Percentiles rank a stretch among this genome's conserved stretches.
Evolutionary conservation across 2,797 vertebrate genomes (phyloP).

Genomic region (Xiphophorus birchmanni): DNA sequence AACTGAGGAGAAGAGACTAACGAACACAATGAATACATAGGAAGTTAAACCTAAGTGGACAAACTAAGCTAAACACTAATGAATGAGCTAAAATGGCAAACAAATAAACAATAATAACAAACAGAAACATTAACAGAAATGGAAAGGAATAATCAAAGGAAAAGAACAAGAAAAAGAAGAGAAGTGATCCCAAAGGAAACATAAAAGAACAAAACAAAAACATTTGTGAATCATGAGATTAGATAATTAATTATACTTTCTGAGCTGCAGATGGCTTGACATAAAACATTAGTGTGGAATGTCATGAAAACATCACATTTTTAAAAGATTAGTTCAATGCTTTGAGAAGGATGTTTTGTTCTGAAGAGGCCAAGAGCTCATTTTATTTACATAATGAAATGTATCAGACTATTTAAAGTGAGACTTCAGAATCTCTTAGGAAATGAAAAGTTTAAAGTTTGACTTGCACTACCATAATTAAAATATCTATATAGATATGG

Average conservation of each 20-base stretch:
- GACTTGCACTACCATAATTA: background rate
- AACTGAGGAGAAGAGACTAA: background rate
- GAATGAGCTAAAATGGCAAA: background rate
- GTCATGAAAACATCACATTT: background rate
- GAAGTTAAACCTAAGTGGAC: background rate
- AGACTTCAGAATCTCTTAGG: background rate
- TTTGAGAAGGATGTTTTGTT: background rate
- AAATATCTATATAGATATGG: background rate
- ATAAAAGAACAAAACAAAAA: background rate
- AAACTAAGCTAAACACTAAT: background rate
- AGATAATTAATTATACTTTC: background rate
- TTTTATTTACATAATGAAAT: background rate
- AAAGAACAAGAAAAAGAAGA: background rate
- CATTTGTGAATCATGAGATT: background rate
- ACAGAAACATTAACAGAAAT: background rate
- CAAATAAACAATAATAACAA: background rate
- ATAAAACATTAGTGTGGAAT: background rate
- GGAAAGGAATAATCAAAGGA: background rate
- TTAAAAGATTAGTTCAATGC: background rate
- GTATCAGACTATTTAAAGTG: background rate
- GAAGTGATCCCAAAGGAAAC: background rate
- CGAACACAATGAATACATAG: background rate
- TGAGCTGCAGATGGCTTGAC: background rate
- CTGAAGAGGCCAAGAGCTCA: background rate
- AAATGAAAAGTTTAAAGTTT: background rate